Conservation (phyloP, 1,140 invertebrate genomes). For the Euborellia annulipes region DNA sequence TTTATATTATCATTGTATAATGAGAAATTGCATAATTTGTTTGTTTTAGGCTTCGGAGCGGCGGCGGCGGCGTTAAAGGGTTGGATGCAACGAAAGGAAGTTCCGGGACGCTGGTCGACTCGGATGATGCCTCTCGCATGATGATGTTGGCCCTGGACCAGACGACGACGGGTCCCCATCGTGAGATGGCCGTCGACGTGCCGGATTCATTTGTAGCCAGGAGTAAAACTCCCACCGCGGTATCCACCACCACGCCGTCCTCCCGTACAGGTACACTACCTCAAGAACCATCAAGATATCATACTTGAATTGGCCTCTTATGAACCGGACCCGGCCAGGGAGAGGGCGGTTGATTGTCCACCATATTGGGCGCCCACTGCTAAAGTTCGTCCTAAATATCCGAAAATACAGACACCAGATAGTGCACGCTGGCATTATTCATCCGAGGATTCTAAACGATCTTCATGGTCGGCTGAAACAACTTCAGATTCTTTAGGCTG, state of each 20-base stretch:
- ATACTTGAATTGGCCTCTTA: slow-evolving; percentile 23
- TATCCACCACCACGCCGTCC: slow-evolving; percentile 64
- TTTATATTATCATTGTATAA: too few relatives aligned
- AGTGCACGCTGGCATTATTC: slow-evolving; percentile 13
- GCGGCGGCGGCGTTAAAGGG: neutral
- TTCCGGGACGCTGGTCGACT: neutral
- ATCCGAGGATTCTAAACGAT: slow-evolving; percentile 9
- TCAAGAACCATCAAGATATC: slow-evolving; percentile 20
- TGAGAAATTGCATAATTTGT: too few relatives aligned
- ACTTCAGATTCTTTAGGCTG: too few relatives aligned
- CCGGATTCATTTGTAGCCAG: slow-evolving; percentile 85
- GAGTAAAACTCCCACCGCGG: slow-evolving; percentile 79
- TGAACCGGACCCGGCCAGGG: slow-evolving; percentile 35
- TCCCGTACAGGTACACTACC: slow-evolving; percentile 25
- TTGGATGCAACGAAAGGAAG: neutral
- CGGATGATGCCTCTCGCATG: slow-evolving; percentile 31
- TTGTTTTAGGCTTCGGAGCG: slow-evolving; percentile 1
- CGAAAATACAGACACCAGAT: slow-evolving; percentile 28
- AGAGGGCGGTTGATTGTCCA: slow-evolving; percentile 59
- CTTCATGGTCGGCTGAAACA: slow-evolving; percentile 1
- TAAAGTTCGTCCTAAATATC: slow-evolving; percentile 57
- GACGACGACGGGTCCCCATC: slow-evolving; percentile 46
- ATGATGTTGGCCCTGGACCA: slow-evolving; percentile 45
- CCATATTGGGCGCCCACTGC: slow-evolving; percentile 55
- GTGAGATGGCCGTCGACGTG: slow-evolving; percentile 97